A percentile compares a stretch with the other conserved stretches of the same genome.
Conservation (phyloP, 1,140 invertebrate genomes). For the Vanessa tameamea region DNA sequence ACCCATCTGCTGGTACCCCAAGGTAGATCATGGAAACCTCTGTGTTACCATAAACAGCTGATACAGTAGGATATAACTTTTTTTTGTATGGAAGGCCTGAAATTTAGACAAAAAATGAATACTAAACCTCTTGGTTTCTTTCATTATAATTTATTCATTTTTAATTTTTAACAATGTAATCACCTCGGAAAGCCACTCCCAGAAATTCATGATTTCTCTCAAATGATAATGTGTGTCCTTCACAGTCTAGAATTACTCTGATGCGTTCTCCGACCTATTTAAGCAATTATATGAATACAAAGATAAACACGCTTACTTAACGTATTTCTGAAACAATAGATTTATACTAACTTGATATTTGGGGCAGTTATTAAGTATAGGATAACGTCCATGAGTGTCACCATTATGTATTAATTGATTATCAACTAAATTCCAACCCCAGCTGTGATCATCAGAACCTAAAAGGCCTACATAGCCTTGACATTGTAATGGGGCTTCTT, state of each 20-base stretch:
- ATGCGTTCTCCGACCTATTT: constrained; percentile 96
- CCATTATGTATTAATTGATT: constrained; percentile 98
- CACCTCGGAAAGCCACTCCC: constrained; percentile 97
- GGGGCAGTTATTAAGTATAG: constrained; percentile 96
- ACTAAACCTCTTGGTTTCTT: neutral
- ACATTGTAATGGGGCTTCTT: constrained; percentile 93
- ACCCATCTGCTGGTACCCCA: constrained; percentile 96
- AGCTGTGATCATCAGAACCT: constrained; percentile 97
- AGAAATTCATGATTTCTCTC: constrained; percentile 99
- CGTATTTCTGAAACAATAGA: neutral
- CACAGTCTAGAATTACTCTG: constrained; percentile 98
- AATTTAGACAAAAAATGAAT: constrained; percentile 54
- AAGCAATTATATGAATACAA: neutral
- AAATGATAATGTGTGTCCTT: constrained; percentile 97
- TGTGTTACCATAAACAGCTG: constrained; percentile 99
- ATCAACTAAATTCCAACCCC: constrained; percentile 99
- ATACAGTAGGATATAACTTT: constrained; percentile 96
- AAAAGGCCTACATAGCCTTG: constrained; percentile 97
- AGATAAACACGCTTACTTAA: too few species aligned
- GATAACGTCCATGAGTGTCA: constrained; percentile 97
- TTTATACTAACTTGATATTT: constrained; percentile 93
- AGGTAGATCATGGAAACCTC: constrained; percentile 99
- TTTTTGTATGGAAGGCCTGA: constrained; percentile 92
- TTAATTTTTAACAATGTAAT: constrained; percentile 40
- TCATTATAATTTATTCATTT: constrained; percentile 15